Evolutionary conservation across 2,888 invertebrate species (phyloP), one percentile per base, ranked within the genome.

Genomic region (Lumbricus terrestris): DNA sequence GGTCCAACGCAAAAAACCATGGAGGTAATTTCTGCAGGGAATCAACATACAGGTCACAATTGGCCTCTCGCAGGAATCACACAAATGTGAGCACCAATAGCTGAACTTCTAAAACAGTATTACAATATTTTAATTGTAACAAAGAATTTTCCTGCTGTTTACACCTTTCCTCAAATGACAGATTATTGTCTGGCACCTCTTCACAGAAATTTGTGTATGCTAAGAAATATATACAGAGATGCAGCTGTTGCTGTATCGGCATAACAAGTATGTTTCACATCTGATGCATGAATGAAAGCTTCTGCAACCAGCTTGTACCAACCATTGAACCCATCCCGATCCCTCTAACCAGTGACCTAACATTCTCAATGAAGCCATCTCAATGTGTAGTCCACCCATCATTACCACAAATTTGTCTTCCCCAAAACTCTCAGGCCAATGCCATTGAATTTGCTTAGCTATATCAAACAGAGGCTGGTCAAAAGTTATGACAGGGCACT

Each of bases 391-490:
- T 23, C 82, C 82, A 33, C 82, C 82, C 82, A 82, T 23, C 82
- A 82, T 82, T 13, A 93, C 91, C n/a, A 93, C 91, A 89, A 92
- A 91, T 40, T 92, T 91, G 18, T 93, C 91, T 90, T 94, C 93
- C 6, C 93, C 93, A 91, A 92, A 92, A 23, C 38, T 29, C 5
- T 93, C 91, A 23, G 93, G 93, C 91, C 92, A 93, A 11, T 91
- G 88, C 93, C 93, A 93, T 91, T 94, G 93, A 1, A 93, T 91
- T 42, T 92, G 91, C 82, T 93, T 94, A 33, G 92, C 92, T 23
- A 93, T 13, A n/a, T 93, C 92, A 91, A 91, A 93, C 0, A 94
- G 47, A 34, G 93, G 93, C 91, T 93, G 92, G 90, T 94, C 93
- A 33, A 90, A 82, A 38, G 92, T 89, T 11, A 94, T 90, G 18